These are phyloP conservation scores for Metallyticus violacea DNA, from an alignment of 2,888 invertebrate species.

Conservation along the genomic window DNA sequence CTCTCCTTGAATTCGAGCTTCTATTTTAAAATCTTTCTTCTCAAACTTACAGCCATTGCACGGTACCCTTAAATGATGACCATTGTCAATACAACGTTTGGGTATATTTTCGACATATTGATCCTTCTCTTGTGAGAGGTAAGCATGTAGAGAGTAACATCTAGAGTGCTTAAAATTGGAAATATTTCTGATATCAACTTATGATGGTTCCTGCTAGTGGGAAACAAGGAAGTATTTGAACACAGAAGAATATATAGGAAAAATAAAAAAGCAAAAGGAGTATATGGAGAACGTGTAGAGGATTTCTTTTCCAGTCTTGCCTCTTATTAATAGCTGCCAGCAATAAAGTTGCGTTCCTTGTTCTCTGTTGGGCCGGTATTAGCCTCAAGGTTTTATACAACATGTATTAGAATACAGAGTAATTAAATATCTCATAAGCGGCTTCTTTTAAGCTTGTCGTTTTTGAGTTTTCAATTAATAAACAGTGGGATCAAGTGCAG, in stretches of 20 bases:
- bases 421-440: conserved; percentile 1
- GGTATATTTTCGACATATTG: too few relatives aligned
- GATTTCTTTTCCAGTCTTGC: background rate
- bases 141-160: too few relatives aligned
- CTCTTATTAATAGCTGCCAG: background rate
- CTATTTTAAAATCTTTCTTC: too few relatives aligned
- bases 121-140: too few relatives aligned
- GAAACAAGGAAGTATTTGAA: background rate
- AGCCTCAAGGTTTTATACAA: background rate
- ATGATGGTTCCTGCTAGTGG: too few relatives aligned
- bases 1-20: too few relatives aligned
- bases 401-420: background rate
- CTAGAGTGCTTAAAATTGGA: too few relatives aligned
- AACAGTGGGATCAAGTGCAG: background rate
- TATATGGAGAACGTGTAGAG: background rate
- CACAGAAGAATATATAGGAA: background rate
- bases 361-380: background rate
- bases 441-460: background rate
- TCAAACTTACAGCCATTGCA: too few relatives aligned
- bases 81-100: too few relatives aligned
- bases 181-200: too few relatives aligned
- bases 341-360: background rate
- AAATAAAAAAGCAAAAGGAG: background rate
- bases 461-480: background rate
- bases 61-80: too few relatives aligned